Evolutionary conservation across 2,888 invertebrate genomes (phyloP), one percentile per base, ranked within the genome.

Genomic region (Thalpophila matura): DNA sequence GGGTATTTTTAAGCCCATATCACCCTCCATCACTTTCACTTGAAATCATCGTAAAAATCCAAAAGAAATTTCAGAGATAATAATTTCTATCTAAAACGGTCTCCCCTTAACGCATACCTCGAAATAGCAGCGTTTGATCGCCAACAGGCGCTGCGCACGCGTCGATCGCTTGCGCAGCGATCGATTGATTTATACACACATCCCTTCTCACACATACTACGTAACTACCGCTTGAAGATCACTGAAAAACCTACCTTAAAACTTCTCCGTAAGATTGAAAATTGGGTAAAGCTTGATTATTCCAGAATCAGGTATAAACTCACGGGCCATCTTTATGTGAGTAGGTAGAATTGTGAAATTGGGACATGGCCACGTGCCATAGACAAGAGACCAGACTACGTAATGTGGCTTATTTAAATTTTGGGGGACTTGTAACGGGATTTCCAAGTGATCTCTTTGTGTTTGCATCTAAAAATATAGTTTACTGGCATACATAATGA

Each of bases 151-250:
- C 74, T 83, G 88, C 89, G 91, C 89, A 84, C 85, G 85, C 87
- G 87, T 80, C 88, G 88, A 90, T 91, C 87, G 81, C 74, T 75
- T 76, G 78, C 79, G 81, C 84, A 86, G 86, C 91, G 87, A 92
- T 93, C 90, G 91, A 93, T 93, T 92, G 93, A 93, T 93, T 93
- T 93, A 93, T 86, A 86, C 84, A 82, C 85, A 87, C 82, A 79
- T 80, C 83, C 77, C 73, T 81, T 61, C 63, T 77, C 53, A 24
- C 77, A 40, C 66, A 60, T 7, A 58, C 50, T 53, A 54, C 73
- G 18, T 66, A 73, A 74, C 50, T 16, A 18, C 57, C 67, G 45
- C 7, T n/a, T 20, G 24, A 9, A 0, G 0, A 14, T 12, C 40
- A 57, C 1, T 16, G 5, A 1, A 79, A 60, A 65, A 53, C 2